Percentiles rank a stretch among this genome's conserved stretches.
phyloP scores from a whole-genome alignment of 2,113 vertebrate species.

The Stegastes partitus region DNA sequence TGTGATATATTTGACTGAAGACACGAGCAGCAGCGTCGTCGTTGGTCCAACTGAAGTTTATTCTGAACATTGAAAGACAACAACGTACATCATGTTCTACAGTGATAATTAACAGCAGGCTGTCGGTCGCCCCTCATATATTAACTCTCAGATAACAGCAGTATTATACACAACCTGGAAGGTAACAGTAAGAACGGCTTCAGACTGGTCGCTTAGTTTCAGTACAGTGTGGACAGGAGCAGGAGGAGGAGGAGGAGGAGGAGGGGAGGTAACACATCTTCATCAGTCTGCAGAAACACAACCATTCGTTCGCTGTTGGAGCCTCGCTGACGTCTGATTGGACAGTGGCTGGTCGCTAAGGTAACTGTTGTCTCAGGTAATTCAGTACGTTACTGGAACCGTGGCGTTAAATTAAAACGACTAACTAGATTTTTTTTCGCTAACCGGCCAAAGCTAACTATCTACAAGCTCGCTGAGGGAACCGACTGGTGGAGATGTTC shows the following conservation, averaged over 20 bases:
- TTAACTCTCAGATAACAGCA: conserved; percentile 82
- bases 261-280: conserved; percentile 41
- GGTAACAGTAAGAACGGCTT: conserved; percentile 62
- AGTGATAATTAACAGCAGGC: conserved; percentile 82
- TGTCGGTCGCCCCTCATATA: conserved; percentile 78
- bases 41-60: conserved; percentile 87
- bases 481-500: rapidly evolving
- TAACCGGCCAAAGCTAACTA: conserved; percentile 23
- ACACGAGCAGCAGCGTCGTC: neutral
- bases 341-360: conserved; percentile 80
- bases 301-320: conserved; percentile 43
- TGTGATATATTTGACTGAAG: too few relatives aligned
- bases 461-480: conserved; percentile 14
- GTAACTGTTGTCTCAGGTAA: conserved; percentile 58
- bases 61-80: conserved; percentile 86
- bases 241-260: neutral
- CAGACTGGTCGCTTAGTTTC: conserved; percentile 53
- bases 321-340: conserved; percentile 56
- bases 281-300: conserved; percentile 37
- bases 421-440: conserved; percentile 39
- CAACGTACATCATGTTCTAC: conserved; percentile 82
- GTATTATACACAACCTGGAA: conserved; percentile 75
- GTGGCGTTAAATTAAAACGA: conserved; percentile 49
- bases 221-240: conserved; percentile 50
- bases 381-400: conserved; percentile 32